phyloP scores from a whole-genome alignment of 2,113 vertebrate species.

The Lophotis ruficrista region DNA sequence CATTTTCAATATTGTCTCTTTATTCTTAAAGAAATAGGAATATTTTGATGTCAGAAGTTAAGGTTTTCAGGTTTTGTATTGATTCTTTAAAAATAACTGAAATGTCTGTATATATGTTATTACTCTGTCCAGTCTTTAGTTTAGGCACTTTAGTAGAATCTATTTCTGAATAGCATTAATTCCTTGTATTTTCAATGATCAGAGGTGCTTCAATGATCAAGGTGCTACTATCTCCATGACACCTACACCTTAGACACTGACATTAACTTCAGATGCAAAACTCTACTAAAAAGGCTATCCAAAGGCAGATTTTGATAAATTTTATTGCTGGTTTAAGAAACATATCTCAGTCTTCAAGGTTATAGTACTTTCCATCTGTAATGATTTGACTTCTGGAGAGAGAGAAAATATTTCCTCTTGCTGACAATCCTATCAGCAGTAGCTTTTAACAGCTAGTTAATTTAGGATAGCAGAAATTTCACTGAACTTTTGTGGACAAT shows the following conservation, averaged over 20 bases:
- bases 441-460: slow-evolving; percentile 11
- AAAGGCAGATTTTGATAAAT: background rate
- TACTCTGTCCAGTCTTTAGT: background rate
- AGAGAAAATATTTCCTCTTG: slow-evolving; percentile 28
- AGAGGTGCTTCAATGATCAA: background rate
- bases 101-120: background rate
- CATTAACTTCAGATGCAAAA: background rate
- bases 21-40: background rate
- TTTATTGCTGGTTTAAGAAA: background rate
- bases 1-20: background rate
- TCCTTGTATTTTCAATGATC: background rate
- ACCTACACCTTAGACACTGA: background rate
- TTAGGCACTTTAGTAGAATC: background rate
- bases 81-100: background rate
- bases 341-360: background rate
- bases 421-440: slow-evolving; percentile 29
- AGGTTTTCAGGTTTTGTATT: background rate
- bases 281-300: background rate
- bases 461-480: background rate
- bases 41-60: background rate
- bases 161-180: background rate
- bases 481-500: background rate
- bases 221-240: background rate
- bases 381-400: background rate
- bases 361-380: background rate